Base-by-base conservation (phyloP, 2,797 vertebrate species). In the Phrynocephalus guinanensis region DNA sequence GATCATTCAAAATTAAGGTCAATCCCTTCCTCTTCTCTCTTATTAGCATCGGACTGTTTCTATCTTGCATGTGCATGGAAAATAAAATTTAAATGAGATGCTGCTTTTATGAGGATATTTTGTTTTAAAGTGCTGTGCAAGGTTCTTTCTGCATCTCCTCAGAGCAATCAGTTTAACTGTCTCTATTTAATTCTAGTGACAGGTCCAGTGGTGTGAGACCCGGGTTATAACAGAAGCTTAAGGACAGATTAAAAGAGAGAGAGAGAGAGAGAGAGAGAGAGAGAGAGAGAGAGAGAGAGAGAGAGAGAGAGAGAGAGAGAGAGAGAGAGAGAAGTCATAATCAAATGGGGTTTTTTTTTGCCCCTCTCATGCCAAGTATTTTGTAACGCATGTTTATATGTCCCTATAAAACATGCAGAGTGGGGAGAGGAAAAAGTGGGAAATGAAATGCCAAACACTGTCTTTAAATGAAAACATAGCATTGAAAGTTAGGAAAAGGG, bases 361-460 rank as follows among this genome's bases (percentile, higher is more conserved):
- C 0, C 8, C 82, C 78, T 90, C 93, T 92, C 93, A 91, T 76
- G 84, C 72, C 84, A 88, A 82, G 56, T 22, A 5, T 92, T 83
- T 90, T 94, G 93, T 94, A 95, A 92, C 91, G 93, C 93, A 91
- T 93, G 88, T 94, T 95, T 95, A 94, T 93, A 92, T 86, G 89
- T 75, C 56, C 85, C 92, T 91, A 93, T 94, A 94, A 95, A 94
- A 92, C 83, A 94, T 92, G 94, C 89, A 92, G 60, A 93, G 86
- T 91, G 44, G 84, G 89, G 81, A 48, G 82, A 87, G 84, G 82
- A 86, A 92, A 94, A 92, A 88, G 38, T 75, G 89, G 92, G 92
- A 94, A 94, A 95, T 91, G 91, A 94, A 95, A 94, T 93, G 93
- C 91, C 92, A 94, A 50, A 92, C 89, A 88, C 94, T 90, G 85